Conservation (phyloP, 2,113 vertebrate species). For the Callospermophilus lateralis region DNA sequence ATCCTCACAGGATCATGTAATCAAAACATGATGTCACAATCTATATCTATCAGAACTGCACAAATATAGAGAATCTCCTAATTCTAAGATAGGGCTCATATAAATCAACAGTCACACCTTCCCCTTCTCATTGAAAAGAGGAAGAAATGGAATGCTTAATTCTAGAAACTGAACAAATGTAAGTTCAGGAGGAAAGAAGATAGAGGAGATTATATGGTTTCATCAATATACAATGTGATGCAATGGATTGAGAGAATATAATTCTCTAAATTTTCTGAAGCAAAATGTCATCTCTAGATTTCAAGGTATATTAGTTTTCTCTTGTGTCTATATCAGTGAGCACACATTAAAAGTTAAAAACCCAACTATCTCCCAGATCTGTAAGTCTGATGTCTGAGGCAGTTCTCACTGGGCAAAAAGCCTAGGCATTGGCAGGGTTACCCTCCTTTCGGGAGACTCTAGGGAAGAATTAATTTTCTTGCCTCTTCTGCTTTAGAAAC, state of each 20-base stretch:
- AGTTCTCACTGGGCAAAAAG: background rate
- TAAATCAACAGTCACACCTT: background rate
- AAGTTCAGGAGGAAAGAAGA: background rate
- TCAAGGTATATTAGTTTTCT: background rate
- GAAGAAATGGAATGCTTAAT: background rate
- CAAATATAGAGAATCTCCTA: background rate
- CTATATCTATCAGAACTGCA: background rate
- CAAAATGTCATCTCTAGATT: background rate
- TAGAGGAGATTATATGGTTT: too few species aligned
- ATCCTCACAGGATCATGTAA: fast-evolving
- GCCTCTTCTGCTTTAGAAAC: background rate
- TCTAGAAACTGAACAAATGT: background rate
- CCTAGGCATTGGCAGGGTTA: background rate
- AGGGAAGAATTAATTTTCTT: background rate
- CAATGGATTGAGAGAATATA: background rate
- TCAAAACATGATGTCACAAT: background rate
- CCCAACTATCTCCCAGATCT: background rate
- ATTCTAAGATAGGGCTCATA: background rate
- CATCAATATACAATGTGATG: background rate
- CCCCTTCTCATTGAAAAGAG: background rate
- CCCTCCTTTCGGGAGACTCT: background rate
- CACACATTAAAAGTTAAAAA: background rate
- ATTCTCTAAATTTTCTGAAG: background rate
- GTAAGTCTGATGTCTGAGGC: background rate
- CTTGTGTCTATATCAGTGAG: background rate